Percentiles rank a stretch among this genome's conserved stretches.
phyloP scores from a whole-genome alignment of 2,888 invertebrate genomes.

The Abscondita cerata region DNA sequence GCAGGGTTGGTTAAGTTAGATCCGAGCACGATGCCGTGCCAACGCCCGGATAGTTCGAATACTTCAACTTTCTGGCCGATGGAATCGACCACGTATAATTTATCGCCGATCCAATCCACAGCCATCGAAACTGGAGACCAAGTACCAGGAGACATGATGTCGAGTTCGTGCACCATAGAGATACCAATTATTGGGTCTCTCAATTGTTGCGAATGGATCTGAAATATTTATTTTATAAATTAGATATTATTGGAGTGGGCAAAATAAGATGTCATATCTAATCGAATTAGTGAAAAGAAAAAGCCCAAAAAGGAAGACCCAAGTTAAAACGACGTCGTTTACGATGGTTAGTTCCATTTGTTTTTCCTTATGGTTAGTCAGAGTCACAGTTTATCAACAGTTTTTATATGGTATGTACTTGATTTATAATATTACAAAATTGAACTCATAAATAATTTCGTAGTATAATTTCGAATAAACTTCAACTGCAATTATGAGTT shows the following conservation, averaged over 20 bases:
- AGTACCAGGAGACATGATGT: slow-evolving; percentile 80
- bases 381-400: no score
- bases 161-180: slow-evolving; percentile 62
- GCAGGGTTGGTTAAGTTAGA: slow-evolving; percentile 90
- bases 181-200: slow-evolving; percentile 58
- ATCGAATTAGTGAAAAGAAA: no score
- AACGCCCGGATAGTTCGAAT: slow-evolving; percentile 84
- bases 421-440: no score
- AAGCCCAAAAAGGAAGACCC: no score
- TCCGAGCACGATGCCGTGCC: slow-evolving; percentile 90
- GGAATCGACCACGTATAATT: slow-evolving; percentile 93
- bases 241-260: not conserved
- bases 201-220: slow-evolving; percentile 70
- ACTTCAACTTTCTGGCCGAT: slow-evolving; percentile 94
- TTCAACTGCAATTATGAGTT: no score
- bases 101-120: slow-evolving; percentile 97
- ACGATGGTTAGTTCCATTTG: no score
- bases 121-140: slow-evolving; percentile 92
- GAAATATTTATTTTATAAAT: slow-evolving; percentile 33
- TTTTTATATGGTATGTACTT: no score
- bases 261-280: not conserved
- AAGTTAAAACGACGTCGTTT: no score
- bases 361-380: no score
- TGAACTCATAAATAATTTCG: no score
- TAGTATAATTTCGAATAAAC: no score